Evolutionary conservation across 2,888 invertebrate species (phyloP), one percentile per base, ranked within the genome.

Genomic region (Lepidonotus clava): DNA sequence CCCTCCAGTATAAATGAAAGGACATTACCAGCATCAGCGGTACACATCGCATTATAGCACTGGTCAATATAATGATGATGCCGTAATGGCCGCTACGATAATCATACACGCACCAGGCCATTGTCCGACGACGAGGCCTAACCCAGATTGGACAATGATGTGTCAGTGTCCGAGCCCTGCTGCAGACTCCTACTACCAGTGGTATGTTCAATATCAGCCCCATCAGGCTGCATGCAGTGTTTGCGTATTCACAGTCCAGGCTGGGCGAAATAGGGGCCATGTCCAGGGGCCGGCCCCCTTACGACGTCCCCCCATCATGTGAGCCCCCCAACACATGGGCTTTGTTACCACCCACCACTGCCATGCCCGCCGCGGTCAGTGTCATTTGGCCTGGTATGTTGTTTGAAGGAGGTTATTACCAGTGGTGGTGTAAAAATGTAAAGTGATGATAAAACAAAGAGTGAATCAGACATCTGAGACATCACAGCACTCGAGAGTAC

Each of bases 61-160:
- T 80, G 80, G 80, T 80, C 80, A 80, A 80, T 80, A 80, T 80
- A 80, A 80, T 80, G 80, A 46, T 46, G 80, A 46, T 51, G 80
- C 46, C 18, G 80, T 80, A 46, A 80, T 80, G 80, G 80, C 41
- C 41, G 24, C 21, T 32, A 28, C 80, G 80, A 80, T 80, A 41
- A 46, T 51, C 80, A 80, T 46, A 80, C 80, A 80, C 80, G 46
- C 80, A 80, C 46, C 80, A 24, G 41, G 18, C 80, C 80, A 80
- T 80, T 80, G 80, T 80, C 46, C 80, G 46, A 41, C 46, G 34
- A 14, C 36, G 36, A 71, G 38, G 71, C 71, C 71, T 38, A 32
- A 24, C 46, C 76, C 80, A 28, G 80, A 80, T 80, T 80, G 80
- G 80, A 80, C 80, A 46, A 80, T 80, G 80, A 80, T 80, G 80